Conservation (phyloP, 2,888 invertebrate species). For the Urechis unicinctus region DNA sequence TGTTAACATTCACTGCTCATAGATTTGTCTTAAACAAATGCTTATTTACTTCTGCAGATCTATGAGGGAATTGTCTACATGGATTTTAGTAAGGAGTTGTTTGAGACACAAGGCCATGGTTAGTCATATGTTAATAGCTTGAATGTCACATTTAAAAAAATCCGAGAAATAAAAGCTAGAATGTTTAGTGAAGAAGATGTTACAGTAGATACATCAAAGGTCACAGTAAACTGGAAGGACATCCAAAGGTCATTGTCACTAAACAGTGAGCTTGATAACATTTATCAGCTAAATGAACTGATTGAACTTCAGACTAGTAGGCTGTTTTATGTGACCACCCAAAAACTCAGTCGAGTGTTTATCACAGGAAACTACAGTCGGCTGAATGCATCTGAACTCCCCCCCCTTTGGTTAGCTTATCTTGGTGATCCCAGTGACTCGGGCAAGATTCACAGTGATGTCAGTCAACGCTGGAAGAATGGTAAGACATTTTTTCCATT, state of each 20-base stretch:
- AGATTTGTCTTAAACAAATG: neutral
- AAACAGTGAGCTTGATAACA: too few relatives aligned
- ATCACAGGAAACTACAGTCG: slow-evolving; percentile 12
- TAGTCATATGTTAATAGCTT: neutral
- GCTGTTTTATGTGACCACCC: too few relatives aligned
- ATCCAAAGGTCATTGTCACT: too few relatives aligned
- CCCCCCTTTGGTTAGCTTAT: slow-evolving; percentile 20
- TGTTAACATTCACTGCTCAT: too few relatives aligned
- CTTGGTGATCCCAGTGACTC: slow-evolving; percentile 20
- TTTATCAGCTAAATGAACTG: too few relatives aligned
- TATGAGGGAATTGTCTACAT: slow-evolving; percentile 23
- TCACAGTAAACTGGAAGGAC: too few relatives aligned
- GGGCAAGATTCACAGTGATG: slow-evolving; percentile 22
- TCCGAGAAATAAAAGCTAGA: neutral
- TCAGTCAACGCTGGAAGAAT: slow-evolving; percentile 13
- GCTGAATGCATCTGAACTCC: slow-evolving; percentile 8
- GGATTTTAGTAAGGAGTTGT: slow-evolving; percentile 18
- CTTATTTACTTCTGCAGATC: slow-evolving; percentile 7
- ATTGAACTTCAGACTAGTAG: too few relatives aligned
- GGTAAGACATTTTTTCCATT: slow-evolving; percentile 11
- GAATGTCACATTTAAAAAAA: neutral
- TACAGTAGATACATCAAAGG: too few relatives aligned
- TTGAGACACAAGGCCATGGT: slow-evolving; percentile 16
- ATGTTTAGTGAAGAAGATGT: too few relatives aligned
- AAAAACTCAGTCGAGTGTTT: too few relatives aligned